Evolutionary conservation across 1,140 invertebrate species (phyloP).

Genomic region (Sitobion miscanthi): DNA sequence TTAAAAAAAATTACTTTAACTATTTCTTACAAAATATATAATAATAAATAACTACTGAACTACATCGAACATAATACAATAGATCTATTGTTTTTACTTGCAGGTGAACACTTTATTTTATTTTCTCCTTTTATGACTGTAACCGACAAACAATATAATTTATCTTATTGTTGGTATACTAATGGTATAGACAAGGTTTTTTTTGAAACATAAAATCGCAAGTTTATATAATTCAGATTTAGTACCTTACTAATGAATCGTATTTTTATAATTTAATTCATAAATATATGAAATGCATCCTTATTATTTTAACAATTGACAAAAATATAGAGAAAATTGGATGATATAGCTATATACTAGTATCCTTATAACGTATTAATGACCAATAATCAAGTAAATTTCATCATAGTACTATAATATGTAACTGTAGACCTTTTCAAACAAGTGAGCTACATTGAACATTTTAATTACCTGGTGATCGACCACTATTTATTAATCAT

Average conservation of each 20-base stretch:
- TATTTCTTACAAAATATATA: not conserved
- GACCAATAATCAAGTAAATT: not conserved
- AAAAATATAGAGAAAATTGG: not conserved
- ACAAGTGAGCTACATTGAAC: too few relatives aligned
- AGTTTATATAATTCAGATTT: not conserved
- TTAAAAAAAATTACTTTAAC: not conserved
- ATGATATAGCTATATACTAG: not conserved
- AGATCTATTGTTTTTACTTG: conserved; percentile 23
- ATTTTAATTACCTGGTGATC: too few relatives aligned
- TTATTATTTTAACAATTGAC: not conserved
- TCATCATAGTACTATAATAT: not conserved
- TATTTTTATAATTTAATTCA: not conserved
- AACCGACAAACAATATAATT: not conserved
- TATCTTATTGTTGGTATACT: not conserved
- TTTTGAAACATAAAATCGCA: not conserved
- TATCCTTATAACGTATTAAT: not conserved
- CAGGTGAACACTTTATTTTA: not conserved
- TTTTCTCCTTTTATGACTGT: not conserved
- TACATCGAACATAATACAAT: not conserved
- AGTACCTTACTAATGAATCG: not conserved
- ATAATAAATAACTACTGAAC: not conserved
- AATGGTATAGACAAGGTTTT: not conserved
- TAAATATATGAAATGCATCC: not conserved
- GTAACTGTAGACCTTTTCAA: not conserved
- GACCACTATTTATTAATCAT: too few relatives aligned